A percentile compares a stretch with the other conserved stretches of the same genome.
Conservation (phyloP, 1,140 invertebrate species). For the Tyrophagus putrescentiae region DNA sequence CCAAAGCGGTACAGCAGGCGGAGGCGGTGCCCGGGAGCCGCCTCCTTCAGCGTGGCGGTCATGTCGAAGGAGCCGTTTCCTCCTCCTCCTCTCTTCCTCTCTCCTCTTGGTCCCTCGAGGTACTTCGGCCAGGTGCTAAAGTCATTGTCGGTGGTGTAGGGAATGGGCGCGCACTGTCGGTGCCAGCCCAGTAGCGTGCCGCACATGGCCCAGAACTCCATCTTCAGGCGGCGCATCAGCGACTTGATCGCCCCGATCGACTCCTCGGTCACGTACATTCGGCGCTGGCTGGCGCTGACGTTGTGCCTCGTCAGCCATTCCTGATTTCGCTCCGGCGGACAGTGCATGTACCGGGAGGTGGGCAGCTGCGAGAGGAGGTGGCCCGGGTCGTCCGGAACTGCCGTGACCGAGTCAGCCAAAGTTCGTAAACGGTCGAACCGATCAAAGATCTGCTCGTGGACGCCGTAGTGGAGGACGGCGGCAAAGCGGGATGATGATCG, state of each 20-base stretch:
- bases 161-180: constrained; percentile 43
- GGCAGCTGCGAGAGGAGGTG: background rate
- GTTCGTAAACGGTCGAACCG: background rate
- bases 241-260: background rate
- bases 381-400: background rate
- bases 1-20: constrained; percentile 5
- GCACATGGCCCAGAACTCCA: constrained; percentile 4
- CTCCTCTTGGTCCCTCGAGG: no score
- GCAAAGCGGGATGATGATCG: background rate
- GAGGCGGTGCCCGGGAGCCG: background rate
- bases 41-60: no score
- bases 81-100: no score
- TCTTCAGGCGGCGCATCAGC: background rate
- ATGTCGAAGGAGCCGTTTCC: no score
- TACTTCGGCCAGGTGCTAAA: constrained; percentile 36
- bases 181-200: constrained; percentile 35
- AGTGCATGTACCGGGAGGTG: background rate
- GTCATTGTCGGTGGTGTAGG: constrained; percentile 42
- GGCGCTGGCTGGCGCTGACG: background rate
- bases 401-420: background rate
- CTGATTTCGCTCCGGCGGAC: background rate
- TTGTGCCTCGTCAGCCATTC: background rate
- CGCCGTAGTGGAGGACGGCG: background rate
- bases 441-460: background rate
- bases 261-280: background rate